Conservation (phyloP, 2,888 invertebrate genomes). For the Autographa gamma region DNA sequence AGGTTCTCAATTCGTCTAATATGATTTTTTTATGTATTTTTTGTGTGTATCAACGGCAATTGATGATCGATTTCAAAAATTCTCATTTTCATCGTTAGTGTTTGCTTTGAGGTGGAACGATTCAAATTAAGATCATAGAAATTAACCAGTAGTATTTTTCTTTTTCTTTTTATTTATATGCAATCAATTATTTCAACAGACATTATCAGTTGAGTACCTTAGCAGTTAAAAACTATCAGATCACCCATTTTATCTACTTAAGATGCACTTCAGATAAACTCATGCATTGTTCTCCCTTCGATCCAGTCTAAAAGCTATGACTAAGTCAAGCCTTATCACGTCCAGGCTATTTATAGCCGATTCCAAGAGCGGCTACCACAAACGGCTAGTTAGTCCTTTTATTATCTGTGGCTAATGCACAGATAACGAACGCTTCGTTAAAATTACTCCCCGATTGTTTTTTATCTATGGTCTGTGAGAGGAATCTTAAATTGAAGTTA, state of each 20-base stretch:
- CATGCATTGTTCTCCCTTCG: conserved; percentile 40
- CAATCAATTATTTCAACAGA: too few species aligned
- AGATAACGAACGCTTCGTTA: conserved; percentile 52
- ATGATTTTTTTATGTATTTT: too few species aligned
- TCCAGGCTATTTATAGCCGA: conserved; percentile 50
- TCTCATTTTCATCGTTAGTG: too few species aligned
- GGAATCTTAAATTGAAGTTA: conserved; percentile 27
- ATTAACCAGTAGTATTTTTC: too few species aligned
- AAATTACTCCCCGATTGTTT: conserved; percentile 44
- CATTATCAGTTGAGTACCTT: too few species aligned
- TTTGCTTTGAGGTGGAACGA: too few species aligned
- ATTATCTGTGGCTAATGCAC: conserved; percentile 56
- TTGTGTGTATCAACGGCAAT: too few species aligned
- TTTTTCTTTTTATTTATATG: too few species aligned
- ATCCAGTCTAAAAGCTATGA: conserved; percentile 46
- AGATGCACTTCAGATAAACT: not conserved
- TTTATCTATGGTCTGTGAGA: conserved; percentile 29
- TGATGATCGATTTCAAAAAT: too few species aligned
- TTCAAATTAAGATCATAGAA: too few species aligned
- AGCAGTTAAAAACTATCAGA: not conserved
- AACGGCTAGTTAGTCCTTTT: conserved; percentile 40
- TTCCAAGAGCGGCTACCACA: conserved; percentile 56
- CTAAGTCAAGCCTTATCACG: conserved; percentile 61
- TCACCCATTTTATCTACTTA: not conserved
- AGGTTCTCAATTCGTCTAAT: too few species aligned